Evolutionary conservation across 2,797 vertebrate genomes (phyloP).

Genomic region (Naso thynnoides): DNA sequence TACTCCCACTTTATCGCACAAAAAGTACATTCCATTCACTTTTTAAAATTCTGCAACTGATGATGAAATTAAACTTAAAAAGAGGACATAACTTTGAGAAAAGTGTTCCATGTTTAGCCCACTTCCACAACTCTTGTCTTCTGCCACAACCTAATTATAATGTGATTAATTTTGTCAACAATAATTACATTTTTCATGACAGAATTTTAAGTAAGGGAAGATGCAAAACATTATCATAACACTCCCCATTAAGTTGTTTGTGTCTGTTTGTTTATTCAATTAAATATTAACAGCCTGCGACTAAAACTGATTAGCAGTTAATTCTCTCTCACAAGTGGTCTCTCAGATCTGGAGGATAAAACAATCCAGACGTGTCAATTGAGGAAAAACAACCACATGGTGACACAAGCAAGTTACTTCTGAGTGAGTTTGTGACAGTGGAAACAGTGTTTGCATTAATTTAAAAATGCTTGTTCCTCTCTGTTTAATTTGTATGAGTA

Average conservation of each 20-base stretch:
- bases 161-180: constrained; percentile 78
- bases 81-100: constrained; percentile 22
- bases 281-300: constrained; percentile 81
- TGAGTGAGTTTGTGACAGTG: not conserved
- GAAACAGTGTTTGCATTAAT: constrained; percentile 3
- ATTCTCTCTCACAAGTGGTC: constrained; percentile 68
- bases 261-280: constrained; percentile 82
- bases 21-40: not conserved
- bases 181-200: constrained; percentile 80
- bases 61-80: constrained; percentile 14
- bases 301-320: constrained; percentile 77
- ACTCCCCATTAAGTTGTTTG: constrained; percentile 79
- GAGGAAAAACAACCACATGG: constrained; percentile 43
- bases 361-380: constrained; percentile 55
- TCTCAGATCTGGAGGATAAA: constrained; percentile 68
- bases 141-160: constrained; percentile 58
- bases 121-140: constrained; percentile 55
- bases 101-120: constrained; percentile 44
- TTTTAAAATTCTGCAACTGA: not conserved
- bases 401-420: constrained; percentile 8
- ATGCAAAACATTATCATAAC: constrained; percentile 78
- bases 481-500: not conserved
- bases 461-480: not conserved
- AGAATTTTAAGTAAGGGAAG: constrained; percentile 75
- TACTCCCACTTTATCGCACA: not conserved